phyloP scores from a whole-genome alignment of 2,797 vertebrate species.

The Sebastiscus albofasciatus region DNA sequence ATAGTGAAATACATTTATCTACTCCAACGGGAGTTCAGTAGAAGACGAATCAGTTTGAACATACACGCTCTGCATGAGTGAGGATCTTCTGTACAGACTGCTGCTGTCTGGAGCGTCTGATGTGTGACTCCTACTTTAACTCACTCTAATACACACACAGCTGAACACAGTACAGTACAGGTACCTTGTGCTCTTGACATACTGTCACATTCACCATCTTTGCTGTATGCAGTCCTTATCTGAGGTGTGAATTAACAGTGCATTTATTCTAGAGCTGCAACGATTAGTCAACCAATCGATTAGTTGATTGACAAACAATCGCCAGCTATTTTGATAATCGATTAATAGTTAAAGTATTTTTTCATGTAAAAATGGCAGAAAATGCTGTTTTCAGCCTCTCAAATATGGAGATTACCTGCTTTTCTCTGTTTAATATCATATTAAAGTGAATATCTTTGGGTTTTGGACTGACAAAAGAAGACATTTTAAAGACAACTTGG shows the following conservation, averaged over 20 bases:
- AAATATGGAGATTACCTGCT: no score
- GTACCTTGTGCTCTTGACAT: not conserved
- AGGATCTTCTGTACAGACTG: slow-evolving; percentile 10
- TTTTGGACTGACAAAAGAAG: no score
- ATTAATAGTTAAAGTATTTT: no score
- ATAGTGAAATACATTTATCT: slow-evolving; percentile 45
- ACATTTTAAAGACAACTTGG: no score
- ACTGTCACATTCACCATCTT: slow-evolving; percentile 30
- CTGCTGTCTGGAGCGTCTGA: slow-evolving; percentile 8
- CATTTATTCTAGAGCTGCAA: not conserved
- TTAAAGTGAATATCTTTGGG: no score
- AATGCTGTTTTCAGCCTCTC: no score
- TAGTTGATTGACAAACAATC: no score
- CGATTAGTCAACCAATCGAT: no score
- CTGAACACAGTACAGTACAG: not conserved
- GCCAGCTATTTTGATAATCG: no score
- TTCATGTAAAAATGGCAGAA: no score
- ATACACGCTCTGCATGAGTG: slow-evolving; percentile 20
- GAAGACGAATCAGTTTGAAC: slow-evolving; percentile 27
- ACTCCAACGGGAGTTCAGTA: slow-evolving; percentile 2
- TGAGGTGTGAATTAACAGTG: not conserved
- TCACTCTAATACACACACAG: not conserved
- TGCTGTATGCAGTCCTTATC: not conserved
- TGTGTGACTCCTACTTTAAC: not conserved
- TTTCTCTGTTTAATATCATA: no score